A percentile compares a stretch with the other conserved stretches of the same genome.
These are phyloP conservation scores for pig (Sus scrofa) DNA, from an alignment of 2,113 vertebrate genomes.

Conservation along the genomic window DNA sequence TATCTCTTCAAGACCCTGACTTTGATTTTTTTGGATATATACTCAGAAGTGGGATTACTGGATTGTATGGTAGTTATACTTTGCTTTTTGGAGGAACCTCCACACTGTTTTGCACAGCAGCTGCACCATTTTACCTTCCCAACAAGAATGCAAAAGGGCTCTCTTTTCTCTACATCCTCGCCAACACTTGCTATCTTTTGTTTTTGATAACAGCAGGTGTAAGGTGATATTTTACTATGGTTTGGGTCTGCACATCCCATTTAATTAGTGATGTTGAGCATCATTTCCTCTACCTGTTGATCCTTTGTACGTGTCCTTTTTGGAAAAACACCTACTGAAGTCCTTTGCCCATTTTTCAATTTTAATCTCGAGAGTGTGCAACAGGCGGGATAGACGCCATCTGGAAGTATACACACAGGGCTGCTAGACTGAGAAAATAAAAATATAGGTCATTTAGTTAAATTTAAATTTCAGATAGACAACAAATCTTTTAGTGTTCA, in stretches of 20 bases:
- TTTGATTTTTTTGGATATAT: not conserved
- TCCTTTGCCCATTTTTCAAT: not conserved
- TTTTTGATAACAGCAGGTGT: not conserved
- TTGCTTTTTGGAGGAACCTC: not conserved
- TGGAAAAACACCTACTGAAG: not conserved
- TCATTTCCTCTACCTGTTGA: not conserved
- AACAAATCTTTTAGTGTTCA: not conserved
- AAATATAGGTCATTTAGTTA: not conserved
- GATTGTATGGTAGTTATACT: not conserved
- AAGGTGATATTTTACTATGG: not conserved
- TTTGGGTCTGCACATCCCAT: not conserved
- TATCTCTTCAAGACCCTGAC: not conserved
- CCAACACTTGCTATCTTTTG: not conserved
- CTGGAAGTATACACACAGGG: not conserved
- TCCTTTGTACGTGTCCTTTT: not conserved
- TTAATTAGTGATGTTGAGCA: not conserved
- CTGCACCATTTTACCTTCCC: not conserved
- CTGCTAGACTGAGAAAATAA: not conserved
- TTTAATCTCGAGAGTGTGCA: not conserved
- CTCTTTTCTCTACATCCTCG: not conserved
- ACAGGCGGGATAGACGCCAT: not conserved
- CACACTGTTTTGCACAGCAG: not conserved
- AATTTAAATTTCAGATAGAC: slow-evolving; percentile 2
- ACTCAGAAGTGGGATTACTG: not conserved
- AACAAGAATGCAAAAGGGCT: not conserved